Base-by-base conservation (phyloP, 2,113 vertebrate genomes). In the Lepus timidus region DNA sequence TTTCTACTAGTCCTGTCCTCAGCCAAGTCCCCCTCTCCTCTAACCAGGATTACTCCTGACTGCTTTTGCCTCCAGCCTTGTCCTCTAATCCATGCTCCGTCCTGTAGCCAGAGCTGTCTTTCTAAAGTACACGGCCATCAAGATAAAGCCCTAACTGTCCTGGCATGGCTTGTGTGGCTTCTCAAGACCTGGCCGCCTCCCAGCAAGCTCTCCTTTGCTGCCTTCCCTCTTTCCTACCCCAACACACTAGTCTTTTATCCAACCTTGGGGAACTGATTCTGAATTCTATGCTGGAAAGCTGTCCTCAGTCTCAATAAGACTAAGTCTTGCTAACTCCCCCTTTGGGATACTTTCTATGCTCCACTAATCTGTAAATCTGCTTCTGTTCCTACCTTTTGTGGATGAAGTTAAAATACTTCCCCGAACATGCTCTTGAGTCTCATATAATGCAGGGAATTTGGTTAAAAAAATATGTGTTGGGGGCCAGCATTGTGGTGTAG, bases 111-210 rank as follows among this genome's bases (percentile, higher is more conserved):
- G 27, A 80, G 55, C 70, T 58, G 68, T 22, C 61, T 82, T 88
- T 89, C 81, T 65, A 84, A 89, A 89, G 25, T 51, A 27, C 9
- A 86, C 51, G 74, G 44, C 44, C 52, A 68, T 89, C 67, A 82
- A 51, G 10, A 58, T 52, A 74, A 85, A 85, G 64, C 39, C 23
- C 31, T 61, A 62, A 79, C 10, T 86, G 17, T 92, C 58, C 74
- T 52, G 44, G 36, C 67, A 79, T 9, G 6, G 49, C n/a, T 8
- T 49, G 29, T 16, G 11, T 81, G 52, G 23, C 23, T 64, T 90
- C 33, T 93, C 12, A 29, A 19, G 52, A 76, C 61, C 79, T 44
- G 44, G 25, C 31, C 22, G 44, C 33, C 44, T 93, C 33, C 62
- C 76, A 76, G 76, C n/a, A 84, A 67, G 17, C 11, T 79, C 29